These are phyloP conservation scores for Mellivora capensis DNA, from an alignment of 2,113 vertebrate species.

Conservation along the genomic window DNA sequence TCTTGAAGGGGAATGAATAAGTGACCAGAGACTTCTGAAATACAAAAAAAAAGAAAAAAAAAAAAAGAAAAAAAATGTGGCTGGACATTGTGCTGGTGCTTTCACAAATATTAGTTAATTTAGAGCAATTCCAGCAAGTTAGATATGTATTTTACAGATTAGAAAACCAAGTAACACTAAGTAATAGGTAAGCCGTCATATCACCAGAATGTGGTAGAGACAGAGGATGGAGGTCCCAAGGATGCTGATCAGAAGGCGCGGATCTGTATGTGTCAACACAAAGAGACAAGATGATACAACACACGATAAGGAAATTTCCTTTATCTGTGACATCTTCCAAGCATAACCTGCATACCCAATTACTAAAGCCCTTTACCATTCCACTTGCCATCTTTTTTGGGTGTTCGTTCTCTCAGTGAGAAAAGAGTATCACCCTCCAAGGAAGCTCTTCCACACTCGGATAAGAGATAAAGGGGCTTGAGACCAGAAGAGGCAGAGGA, in stretches of 20 bases:
- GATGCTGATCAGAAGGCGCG: neutral
- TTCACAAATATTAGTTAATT: neutral
- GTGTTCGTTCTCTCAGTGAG: neutral
- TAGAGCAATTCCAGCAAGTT: neutral
- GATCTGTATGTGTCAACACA: neutral
- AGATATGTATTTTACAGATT: neutral
- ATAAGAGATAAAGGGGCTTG: neutral
- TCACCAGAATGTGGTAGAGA: neutral
- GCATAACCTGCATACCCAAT: rapidly evolving
- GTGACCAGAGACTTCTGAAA: neutral
- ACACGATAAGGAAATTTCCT: neutral
- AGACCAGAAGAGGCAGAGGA: neutral
- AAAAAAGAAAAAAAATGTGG: neutral
- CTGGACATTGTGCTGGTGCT: neutral
- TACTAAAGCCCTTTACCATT: neutral
- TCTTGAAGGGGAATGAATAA: neutral
- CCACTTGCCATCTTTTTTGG: neutral
- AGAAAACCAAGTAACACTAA: neutral
- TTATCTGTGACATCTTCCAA: neutral
- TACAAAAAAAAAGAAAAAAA: neutral
- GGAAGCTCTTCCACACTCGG: neutral
- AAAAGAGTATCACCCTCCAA: neutral
- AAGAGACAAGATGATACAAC: neutral
- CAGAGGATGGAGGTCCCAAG: neutral
- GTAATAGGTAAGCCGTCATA: neutral